Base-by-base conservation (phyloP, 2,888 invertebrate genomes). In the Doris montereyensis region DNA sequence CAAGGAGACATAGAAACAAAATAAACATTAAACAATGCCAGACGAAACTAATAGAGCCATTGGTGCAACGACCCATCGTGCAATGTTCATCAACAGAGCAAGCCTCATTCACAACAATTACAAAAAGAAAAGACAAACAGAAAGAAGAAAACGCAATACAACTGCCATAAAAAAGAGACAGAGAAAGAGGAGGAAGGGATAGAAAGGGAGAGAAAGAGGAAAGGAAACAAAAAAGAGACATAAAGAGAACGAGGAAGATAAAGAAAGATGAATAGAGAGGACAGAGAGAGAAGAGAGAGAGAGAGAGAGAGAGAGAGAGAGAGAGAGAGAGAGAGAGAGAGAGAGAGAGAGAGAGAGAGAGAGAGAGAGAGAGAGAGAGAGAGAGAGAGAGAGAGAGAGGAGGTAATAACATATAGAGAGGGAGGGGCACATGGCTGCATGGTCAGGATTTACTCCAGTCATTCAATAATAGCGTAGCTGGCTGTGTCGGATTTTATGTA, bases 111-210 rank as follows among this genome's bases (percentile, higher is more conserved):
- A n/a, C n/a, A n/a, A n/a, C n/a, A n/a, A n/a, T n/a, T n/a, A n/a
- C n/a, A n/a, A n/a, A n/a, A n/a, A n/a, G n/a, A n/a, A n/a, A n/a
- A n/a, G n/a, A n/a, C n/a, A n/a, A n/a, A n/a, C n/a, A n/a, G n/a
- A n/a, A n/a, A n/a, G n/a, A n/a, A n/a, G n/a, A n/a, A 74, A 74
- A 77, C 58, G 76, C 75, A 78, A 41, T 35, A 34, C 21, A 41
- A 26, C 17, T 17, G 2, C 5, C 13, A 5, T 68, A 72, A 73
- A 26, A 65, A 24, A 80, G 8, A 41, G 8, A 41, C 52, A 41
- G 52, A 41, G 52, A 41, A 17, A 41, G 52, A 41, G 52, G 72
- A 78, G 73, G 73, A 65, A 71, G 73, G 67, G 67, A 65, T 65
- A 32, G 30, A 41, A 17, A 41, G 52, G 17, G 52, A 41, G 52